These are phyloP conservation scores for Buathra laborator DNA, from an alignment of 2,888 invertebrate species.

Conservation along the genomic window DNA sequence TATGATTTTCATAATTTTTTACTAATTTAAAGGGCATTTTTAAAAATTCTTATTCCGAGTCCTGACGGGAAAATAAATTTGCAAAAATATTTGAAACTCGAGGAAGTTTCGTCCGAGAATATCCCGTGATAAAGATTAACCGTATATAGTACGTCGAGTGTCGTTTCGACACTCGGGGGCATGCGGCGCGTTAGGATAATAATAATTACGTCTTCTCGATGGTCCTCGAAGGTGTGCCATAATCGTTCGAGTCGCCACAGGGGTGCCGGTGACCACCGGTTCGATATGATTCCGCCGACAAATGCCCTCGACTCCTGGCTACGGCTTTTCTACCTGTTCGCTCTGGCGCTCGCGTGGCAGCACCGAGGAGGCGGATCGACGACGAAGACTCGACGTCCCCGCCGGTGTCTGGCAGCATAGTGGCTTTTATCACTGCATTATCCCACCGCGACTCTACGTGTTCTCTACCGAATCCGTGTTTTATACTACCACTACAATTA, in stretches of 20 bases:
- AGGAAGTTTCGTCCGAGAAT: not conserved
- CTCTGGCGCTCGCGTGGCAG: slow-evolving; percentile 23
- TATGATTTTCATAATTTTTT: too few species aligned
- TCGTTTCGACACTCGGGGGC: slow-evolving; percentile 27
- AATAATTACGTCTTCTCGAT: slow-evolving; percentile 70
- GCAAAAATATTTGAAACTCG: not conserved
- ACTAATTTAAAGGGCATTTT: too few species aligned
- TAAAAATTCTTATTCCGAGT: too few species aligned
- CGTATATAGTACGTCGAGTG: slow-evolving; percentile 7
- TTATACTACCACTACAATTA: slow-evolving; percentile 20
- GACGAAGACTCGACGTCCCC: slow-evolving; percentile 13
- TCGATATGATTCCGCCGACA: slow-evolving; percentile 71
- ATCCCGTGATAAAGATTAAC: slow-evolving; percentile 27
- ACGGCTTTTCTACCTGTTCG: slow-evolving; percentile 54
- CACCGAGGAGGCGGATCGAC: not conserved
- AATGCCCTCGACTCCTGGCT: slow-evolving; percentile 74
- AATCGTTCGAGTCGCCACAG: slow-evolving; percentile 76
- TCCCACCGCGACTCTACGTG: slow-evolving; percentile 26
- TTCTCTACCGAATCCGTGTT: slow-evolving; percentile 50
- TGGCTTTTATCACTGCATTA: slow-evolving; percentile 61
- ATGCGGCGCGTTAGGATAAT: slow-evolving; percentile 77
- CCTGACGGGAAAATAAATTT: not conserved
- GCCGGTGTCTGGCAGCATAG: slow-evolving; percentile 58
- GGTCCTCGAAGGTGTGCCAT: slow-evolving; percentile 75
- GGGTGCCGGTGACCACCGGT: slow-evolving; percentile 76